phyloP scores from a whole-genome alignment of 2,113 vertebrate genomes.

The Hystrix brachyura region DNA sequence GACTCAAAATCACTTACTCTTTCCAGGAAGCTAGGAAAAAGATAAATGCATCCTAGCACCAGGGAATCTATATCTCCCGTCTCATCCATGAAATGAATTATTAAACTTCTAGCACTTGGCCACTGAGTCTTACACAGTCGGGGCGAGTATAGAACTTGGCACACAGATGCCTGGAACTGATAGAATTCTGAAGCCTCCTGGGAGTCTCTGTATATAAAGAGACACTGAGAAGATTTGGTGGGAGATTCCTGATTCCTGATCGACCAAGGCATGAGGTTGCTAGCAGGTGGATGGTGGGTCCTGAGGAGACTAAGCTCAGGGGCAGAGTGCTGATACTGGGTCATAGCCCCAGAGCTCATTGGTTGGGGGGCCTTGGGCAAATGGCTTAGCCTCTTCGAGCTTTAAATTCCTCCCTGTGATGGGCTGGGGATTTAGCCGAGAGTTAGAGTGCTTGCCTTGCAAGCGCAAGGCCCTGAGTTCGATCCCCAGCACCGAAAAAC shows the following conservation, averaged over 20 bases:
- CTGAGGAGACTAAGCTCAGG: background rate
- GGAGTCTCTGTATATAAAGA: background rate
- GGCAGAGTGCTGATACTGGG: background rate
- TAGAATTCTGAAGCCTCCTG: background rate
- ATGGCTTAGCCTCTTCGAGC: background rate
- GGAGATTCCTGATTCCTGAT: background rate
- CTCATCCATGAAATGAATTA: background rate
- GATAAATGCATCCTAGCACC: background rate
- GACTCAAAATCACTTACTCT: background rate
- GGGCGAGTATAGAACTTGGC: background rate
- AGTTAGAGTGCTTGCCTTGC: too few species aligned
- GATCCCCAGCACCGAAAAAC: background rate
- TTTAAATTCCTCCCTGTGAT: background rate
- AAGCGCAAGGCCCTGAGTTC: background rate
- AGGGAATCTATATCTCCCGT: background rate
- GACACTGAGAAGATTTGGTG: background rate
- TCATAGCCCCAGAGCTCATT: background rate
- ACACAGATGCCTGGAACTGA: background rate
- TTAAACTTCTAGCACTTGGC: background rate
- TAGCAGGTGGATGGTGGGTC: background rate
- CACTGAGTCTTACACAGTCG: background rate
- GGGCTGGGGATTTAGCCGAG: too few species aligned
- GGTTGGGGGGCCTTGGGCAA: background rate
- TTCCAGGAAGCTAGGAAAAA: background rate
- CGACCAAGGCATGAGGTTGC: background rate